These are phyloP conservation scores for Smittia aterrima DNA, from an alignment of 2,888 invertebrate species.

Conservation along the genomic window DNA sequence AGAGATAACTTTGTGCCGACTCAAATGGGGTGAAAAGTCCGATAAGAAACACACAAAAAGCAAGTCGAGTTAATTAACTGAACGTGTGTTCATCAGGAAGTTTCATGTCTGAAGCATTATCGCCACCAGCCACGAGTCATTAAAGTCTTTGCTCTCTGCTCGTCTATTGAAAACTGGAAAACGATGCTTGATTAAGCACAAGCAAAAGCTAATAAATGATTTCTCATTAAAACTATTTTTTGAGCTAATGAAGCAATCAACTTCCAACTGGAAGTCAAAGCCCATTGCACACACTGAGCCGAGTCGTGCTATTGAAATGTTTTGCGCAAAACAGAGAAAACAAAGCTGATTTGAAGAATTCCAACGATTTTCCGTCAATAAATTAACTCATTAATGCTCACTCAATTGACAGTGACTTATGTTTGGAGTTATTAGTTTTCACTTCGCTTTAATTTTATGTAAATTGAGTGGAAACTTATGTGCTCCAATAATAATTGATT, in stretches of 20 bases:
- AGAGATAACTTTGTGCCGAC: not conserved
- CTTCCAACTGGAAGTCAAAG: not conserved
- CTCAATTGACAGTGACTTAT: constrained; percentile 31
- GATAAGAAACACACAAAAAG: no score
- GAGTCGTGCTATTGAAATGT: constrained; percentile 5
- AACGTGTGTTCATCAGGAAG: constrained; percentile 22
- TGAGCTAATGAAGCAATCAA: constrained; percentile 33
- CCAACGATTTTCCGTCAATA: not conserved
- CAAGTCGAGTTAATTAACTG: constrained; percentile 22
- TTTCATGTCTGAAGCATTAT: not conserved
- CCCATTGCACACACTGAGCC: not conserved
- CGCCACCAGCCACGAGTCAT: not conserved
- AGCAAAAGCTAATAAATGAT: not conserved
- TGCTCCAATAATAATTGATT: not conserved
- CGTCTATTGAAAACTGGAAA: not conserved
- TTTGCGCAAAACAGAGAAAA: not conserved
- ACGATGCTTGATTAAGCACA: not conserved
- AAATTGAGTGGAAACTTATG: not conserved
- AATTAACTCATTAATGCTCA: constrained; percentile 19
- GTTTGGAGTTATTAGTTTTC: constrained; percentile 23
- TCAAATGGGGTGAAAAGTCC: constrained; percentile 31
- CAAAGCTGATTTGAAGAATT: constrained; percentile 7
- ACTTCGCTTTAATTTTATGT: constrained; percentile 6
- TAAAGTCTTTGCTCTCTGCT: not conserved
- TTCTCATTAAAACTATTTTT: constrained; percentile 16